Evolutionary conservation across 2,113 vertebrate species (phyloP), one percentile per base, ranked within the genome.

Genomic region (Guaruba guarouba): DNA sequence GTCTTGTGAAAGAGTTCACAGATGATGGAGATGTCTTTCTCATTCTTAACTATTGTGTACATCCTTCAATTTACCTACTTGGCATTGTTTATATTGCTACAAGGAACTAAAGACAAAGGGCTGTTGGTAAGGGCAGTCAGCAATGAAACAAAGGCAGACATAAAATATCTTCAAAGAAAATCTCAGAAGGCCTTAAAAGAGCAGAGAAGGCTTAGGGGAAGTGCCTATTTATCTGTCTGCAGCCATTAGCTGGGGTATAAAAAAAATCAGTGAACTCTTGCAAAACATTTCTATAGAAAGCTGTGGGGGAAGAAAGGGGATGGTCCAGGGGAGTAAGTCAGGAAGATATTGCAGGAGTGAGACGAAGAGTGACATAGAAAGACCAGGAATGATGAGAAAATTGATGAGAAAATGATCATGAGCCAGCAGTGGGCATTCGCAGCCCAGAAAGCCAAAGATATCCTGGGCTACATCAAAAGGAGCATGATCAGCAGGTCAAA

Each of bases 141-240:
- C 92, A 93, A 82, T 46, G 67, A 94, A 92, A 92, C 3, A 39
- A 79, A 13, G 24, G 29, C 35, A 86, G 48, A 88, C 87, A 92
- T 69, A 93, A 95, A 88, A 79, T 69, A 88, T 87, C 77, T 94
- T 96, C 86, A 93, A 92, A 96, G 77, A 82, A 87, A 92, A 86
- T 91, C 82, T 76, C 83, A 89, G 77, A 90, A 84, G 62, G 24
- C 37, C 69, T 94, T 92, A 80, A 91, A 90, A 93, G 74, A 95
- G 80, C 69, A 95, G 66, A 85, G 37, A n/a, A 68, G 31, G 57
- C 29, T 69, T 76, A 82, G 37, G n/a, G 80, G 91, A 96, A 95
- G 41, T 89, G 49, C 28, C 43, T 93, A 85, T 87, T 92, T 94
- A 82, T 92, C 69, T 59, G 41, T 39, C 59, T 77, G 69, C 28